Conservation (phyloP, 37 sponge, comb jelly and placozoan genomes). For the Bolinopsis microptera region DNA sequence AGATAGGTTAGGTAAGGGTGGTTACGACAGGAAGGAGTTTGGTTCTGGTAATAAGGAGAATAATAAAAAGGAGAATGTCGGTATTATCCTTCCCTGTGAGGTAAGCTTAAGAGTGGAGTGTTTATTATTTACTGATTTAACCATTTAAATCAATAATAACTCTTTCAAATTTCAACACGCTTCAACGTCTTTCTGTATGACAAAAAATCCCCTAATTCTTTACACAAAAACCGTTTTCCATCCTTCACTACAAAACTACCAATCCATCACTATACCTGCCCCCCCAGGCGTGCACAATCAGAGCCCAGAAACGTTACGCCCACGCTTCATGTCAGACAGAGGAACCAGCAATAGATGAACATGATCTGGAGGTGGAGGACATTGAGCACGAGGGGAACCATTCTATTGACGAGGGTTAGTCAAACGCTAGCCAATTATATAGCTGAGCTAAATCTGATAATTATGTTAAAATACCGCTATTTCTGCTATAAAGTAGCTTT, state of each 20-base stretch:
- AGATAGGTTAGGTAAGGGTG: slow-evolving; percentile 58
- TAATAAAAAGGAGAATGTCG: neutral
- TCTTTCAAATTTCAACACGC: too few relatives aligned
- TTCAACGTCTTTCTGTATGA: too few relatives aligned
- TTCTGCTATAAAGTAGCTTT: too few relatives aligned
- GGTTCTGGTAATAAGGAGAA: neutral
- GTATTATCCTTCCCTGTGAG: slow-evolving; percentile 32
- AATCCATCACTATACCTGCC: too few relatives aligned
- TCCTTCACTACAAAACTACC: too few relatives aligned
- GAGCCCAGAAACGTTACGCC: slow-evolving; percentile 7
- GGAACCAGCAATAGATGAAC: neutral
- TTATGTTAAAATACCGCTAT: too few relatives aligned
- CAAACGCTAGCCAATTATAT: neutral
- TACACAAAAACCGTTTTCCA: too few relatives aligned
- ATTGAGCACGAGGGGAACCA: neutral
- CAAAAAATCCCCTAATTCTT: too few relatives aligned
- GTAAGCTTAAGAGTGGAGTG: neutral
- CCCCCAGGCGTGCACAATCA: slow-evolving; percentile 29
- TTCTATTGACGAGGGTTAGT: neutral
- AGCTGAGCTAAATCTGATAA: neutral
- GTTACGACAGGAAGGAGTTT: neutral
- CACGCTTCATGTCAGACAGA: slow-evolving; percentile 35
- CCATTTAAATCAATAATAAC: too few relatives aligned
- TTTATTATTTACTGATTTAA: neutral
- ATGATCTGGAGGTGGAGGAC: slow-evolving; percentile 48